phyloP scores from a whole-genome alignment of 2,888 invertebrate genomes.

The Leptopterna dolabrata region DNA sequence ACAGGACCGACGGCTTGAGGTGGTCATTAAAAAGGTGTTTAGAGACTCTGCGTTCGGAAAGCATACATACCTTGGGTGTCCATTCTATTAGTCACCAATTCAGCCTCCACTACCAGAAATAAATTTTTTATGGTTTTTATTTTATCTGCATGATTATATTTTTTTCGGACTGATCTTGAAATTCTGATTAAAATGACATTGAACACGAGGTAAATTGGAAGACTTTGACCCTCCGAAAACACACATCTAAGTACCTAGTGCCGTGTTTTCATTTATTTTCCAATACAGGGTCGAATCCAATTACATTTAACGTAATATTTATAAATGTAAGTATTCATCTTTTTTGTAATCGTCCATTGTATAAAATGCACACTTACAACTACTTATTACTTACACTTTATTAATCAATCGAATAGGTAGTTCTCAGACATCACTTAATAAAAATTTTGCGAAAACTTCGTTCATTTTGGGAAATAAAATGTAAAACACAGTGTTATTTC shows the following conservation, averaged over 20 bases:
- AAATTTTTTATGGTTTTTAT: neutral
- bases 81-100: neutral
- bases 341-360: too few relatives aligned
- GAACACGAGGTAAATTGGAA: neutral
- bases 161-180: slow-evolving; percentile 1
- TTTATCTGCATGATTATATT: neutral
- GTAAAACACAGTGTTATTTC: too few relatives aligned
- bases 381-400: neutral
- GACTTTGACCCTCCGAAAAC: neutral
- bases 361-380: too few relatives aligned
- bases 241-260: neutral
- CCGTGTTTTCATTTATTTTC: slow-evolving; percentile 1
- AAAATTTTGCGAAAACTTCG: too few relatives aligned
- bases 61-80: neutral
- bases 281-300: neutral
- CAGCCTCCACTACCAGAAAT: slow-evolving; percentile 1
- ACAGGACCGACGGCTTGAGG: too few relatives aligned
- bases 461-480: too few relatives aligned
- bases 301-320: neutral
- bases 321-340: too few relatives aligned
- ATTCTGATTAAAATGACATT: neutral
- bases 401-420: neutral
- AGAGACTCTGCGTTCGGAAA: neutral
- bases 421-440: neutral
- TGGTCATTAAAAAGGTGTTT: too few relatives aligned